Conservation (phyloP, 2,113 vertebrate species). For the Notarius lentiginosus region DNA sequence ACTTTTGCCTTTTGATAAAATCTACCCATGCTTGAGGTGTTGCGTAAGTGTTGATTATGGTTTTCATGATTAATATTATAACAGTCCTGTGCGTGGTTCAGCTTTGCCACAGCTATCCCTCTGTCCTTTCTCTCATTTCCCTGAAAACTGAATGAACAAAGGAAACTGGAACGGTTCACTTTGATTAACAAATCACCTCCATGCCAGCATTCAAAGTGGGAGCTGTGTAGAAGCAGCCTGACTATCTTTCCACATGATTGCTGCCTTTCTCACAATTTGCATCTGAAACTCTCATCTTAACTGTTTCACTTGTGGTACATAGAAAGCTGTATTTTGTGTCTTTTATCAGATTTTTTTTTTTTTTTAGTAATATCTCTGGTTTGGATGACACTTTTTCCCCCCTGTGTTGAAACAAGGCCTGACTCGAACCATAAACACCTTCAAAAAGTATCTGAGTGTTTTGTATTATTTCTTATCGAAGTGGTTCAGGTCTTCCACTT, state of each 20-base stretch:
- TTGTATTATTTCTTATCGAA: background rate
- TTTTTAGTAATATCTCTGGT: slow-evolving; percentile 11
- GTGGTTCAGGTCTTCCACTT: background rate
- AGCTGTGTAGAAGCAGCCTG: background rate
- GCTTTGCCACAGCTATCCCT: background rate
- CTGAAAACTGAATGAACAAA: slow-evolving; percentile 56
- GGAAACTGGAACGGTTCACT: slow-evolving; percentile 42
- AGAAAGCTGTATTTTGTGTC: slow-evolving; percentile 52
- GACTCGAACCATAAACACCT: background rate
- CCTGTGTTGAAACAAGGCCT: background rate
- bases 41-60: background rate
- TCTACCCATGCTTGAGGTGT: too few relatives aligned
- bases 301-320: slow-evolving; percentile 37
- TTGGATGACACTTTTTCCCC: background rate
- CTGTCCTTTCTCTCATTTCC: slow-evolving; percentile 49
- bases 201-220: slow-evolving; percentile 21
- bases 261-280: slow-evolving; percentile 56
- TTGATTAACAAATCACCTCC: slow-evolving; percentile 61
- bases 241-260: slow-evolving; percentile 35
- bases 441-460: background rate
- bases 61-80: background rate
- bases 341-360: slow-evolving; percentile 46
- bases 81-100: background rate
- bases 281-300: slow-evolving; percentile 49
- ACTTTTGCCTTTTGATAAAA: too few relatives aligned